Evolutionary conservation across 2,888 invertebrate genomes (phyloP), one percentile per base, ranked within the genome.

Genomic region (Sminthurides aquaticus): DNA sequence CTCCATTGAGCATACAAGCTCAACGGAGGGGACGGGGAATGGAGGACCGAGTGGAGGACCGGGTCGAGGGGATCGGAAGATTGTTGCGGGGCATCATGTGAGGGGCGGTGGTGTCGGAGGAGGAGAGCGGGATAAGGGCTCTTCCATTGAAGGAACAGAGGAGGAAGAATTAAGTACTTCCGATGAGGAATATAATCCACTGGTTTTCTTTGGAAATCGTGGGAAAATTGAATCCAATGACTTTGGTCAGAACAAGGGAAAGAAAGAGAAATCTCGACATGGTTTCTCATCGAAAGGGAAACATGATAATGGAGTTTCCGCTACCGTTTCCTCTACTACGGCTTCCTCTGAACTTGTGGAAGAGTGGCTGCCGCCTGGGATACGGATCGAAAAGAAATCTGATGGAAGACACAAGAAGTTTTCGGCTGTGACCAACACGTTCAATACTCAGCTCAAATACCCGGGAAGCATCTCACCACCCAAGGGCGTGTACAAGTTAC

Each of bases 261-360:
- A 52, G 22, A 52, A 52, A 52, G 20, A 20, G 48, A 55, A 60
- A 43, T 15, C 18, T 18, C 55, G 64, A 28, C 64, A 64, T 49
- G 55, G 64, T 43, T 60, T 60, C 48, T 55, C 60, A 55, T 60
- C 64, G 28, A 64, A 56, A 60, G 58, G 54, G 52, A 54, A 64
- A 55, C 28, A 64, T 18, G 20, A 27, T 26, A 29, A 55, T 28
- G 57, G 57, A 25, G 24, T 58, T 1, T n/a, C 58, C 2, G 54
- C 59, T 3, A 48, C 60, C 1, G 5, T 60, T 18, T 56, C 60
- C 8, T 64, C 64, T 5, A 64, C 64, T 2, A 64, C 64, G 1
- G 64, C 74, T 22, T 71, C 74, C 1, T 71, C 69, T 28, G 74
- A 74, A 54, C 15, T 49, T 1, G 67, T 71, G 49, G 74, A 74